Evolutionary conservation across 2,888 invertebrate genomes (phyloP), one percentile per base, ranked within the genome.

Genomic region (Lydus trimaculatus): DNA sequence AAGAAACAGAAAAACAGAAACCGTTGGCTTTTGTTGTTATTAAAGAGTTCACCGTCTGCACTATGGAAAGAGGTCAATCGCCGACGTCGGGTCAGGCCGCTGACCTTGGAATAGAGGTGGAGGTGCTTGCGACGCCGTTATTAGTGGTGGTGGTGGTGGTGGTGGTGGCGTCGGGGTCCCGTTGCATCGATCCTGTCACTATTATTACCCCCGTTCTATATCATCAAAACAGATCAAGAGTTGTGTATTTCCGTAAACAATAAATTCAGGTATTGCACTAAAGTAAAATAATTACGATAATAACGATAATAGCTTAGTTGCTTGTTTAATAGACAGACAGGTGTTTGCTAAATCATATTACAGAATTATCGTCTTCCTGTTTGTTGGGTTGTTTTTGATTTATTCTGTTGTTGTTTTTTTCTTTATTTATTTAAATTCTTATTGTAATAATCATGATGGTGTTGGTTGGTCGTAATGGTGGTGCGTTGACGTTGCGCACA

Each of bases 41-140:
- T 23, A 13, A 52, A 66, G 66, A 70, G 69, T 61, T 64, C 65
- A 73, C 75, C 78, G 79, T 80, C 80, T 80, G 76, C 77, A 76
- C 68, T 73, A 15, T 73, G 75, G 78, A 82, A 82, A 79, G 79
- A 81, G 82, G 82, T 82, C 82, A 82, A 81, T 80, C 80, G 77
- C 81, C 82, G 80, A 75, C 80, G 81, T 73, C 81, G 80, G 79
- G 80, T 80, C 80, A 80, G 81, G 82, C 76, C 81, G 81, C 80
- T 81, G 81, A 81, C 82, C 81, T 82, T 82, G 82, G 78, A 70
- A 73, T n/a, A 2, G 23, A 28, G 56, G 56, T 56, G 25, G 23
- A n/a, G 56, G 56, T 56, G 25, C 13, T 39, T 66, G 59, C 58
- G 69, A 61, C 69, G 69, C 61, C 58, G 59, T 58, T 65, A 43